Evolutionary conservation across 2,113 vertebrate species (phyloP), one percentile per base, ranked within the genome.

Genomic region (Polyodon spathula): DNA sequence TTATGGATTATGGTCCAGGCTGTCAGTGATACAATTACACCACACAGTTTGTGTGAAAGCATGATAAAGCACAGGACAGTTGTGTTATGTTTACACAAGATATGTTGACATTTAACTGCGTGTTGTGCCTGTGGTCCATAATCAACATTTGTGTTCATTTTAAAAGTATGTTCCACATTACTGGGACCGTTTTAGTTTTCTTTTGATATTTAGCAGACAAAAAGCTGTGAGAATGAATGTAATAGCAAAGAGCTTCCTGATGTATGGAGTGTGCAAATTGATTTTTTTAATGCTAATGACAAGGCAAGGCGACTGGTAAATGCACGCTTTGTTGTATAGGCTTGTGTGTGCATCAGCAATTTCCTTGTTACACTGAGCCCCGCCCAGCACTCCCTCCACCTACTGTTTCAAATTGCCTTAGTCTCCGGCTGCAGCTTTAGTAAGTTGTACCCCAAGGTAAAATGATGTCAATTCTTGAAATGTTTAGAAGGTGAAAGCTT

Each of bases 401-500:
- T 54, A 17, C 15, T 39, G 52, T 54, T 42, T 62, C 60, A 42
- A 37, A 17, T 62, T 39, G 43, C 51, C 51, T 6, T 7, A 48
- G 15, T 10, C 14, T 38, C 9, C 10, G 1, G 2, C 6, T 58
- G 57, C 38, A 40, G 8, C 15, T 48, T 59, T 38, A n/a, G n/a
- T 46, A 10, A n/a, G 27, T 12, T 9, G 16, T 37, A n/a, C n/a
- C 10, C 17, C 14, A 10, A 4, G 39, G 52, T 43, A n/a, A 7
- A 6, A 11, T 41, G 40, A n/a, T n/a, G 16, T 54, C 58, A 46
- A 8, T 42, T 10, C n/a, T n/a, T n/a, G n/a, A n/a, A n/a, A n/a
- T 17, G 38, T 40, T 41, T 50, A 5, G 8, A 43, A 16, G 40
- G 42, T 6, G 27, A 58, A 27, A 37, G 7, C 7, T 50, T 50